Evolutionary conservation across 2,797 vertebrate species (phyloP).

Genomic region (Acanthurus leucopareius): DNA sequence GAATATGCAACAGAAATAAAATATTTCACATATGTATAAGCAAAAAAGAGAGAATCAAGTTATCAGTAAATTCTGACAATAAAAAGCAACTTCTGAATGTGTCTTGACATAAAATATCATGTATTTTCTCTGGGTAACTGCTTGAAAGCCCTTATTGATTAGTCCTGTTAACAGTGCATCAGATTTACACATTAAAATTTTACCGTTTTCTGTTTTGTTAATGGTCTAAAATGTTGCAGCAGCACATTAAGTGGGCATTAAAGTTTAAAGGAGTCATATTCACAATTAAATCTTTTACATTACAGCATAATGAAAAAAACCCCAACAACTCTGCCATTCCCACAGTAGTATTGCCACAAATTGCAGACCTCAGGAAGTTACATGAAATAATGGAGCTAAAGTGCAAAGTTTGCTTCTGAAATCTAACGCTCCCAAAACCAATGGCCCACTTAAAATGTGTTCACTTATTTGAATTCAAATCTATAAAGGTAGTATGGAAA

Average conservation of each 20-base stretch:
- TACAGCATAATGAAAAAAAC: neutral
- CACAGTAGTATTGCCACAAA: neutral
- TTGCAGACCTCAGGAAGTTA: neutral
- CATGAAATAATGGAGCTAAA: neutral
- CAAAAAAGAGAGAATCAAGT: too few species aligned
- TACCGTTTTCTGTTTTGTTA: constrained; percentile 5
- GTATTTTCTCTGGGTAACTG: neutral
- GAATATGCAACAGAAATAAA: neutral
- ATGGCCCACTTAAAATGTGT: neutral
- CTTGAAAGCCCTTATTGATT: neutral
- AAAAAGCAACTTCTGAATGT: neutral
- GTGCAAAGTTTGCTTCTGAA: neutral
- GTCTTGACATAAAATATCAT: neutral
- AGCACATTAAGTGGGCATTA: constrained; percentile 15
- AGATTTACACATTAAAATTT: constrained; percentile 5
- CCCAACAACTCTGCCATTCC: too few species aligned
- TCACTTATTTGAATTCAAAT: neutral
- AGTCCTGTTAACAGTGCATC: constrained; percentile 7
- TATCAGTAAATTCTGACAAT: too few species aligned
- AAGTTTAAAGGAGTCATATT: constrained; percentile 20
- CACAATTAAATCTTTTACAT: constrained; percentile 7
- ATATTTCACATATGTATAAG: neutral
- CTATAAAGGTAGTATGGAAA: neutral
- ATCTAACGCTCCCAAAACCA: too few species aligned
- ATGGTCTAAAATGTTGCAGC: neutral